A percentile compares a stretch with the other conserved stretches of the same genome.
phyloP scores from a whole-genome alignment of 2,113 vertebrate species.

The Odobenus rosmarus region DNA sequence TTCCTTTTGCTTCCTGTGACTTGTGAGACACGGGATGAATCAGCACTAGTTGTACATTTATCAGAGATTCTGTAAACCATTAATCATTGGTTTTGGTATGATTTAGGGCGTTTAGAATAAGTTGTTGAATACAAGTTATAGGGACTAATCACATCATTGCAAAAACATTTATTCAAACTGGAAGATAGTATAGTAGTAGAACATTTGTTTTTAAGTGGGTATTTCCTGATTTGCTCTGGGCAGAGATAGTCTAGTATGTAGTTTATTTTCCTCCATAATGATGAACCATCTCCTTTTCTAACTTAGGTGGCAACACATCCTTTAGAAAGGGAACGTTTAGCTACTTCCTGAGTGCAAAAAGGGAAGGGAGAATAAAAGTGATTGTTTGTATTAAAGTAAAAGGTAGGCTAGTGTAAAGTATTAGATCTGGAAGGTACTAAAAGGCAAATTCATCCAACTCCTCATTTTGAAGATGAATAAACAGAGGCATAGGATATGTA shows the following conservation, averaged over 20 bases:
- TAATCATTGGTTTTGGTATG: not conserved
- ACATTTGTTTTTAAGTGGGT: not conserved
- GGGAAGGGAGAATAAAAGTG: not conserved
- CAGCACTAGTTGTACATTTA: not conserved
- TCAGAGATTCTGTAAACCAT: not conserved
- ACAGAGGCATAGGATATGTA: not conserved
- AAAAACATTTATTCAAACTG: conserved; percentile 41
- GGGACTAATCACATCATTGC: not conserved
- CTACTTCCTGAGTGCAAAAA: not conserved
- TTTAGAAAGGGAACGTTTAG: not conserved
- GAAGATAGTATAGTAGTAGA: not conserved
- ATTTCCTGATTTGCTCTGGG: not conserved
- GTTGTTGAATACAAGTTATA: not conserved
- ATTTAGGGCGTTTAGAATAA: not conserved
- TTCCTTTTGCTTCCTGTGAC: not conserved
- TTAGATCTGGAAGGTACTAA: not conserved
- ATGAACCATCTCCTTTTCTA: not conserved
- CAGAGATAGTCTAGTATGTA: not conserved
- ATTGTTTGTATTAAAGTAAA: not conserved
- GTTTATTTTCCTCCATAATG: not conserved
- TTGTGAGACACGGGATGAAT: not conserved
- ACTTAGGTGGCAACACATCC: not conserved
- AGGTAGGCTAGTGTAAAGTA: not conserved
- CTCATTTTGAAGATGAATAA: not conserved
- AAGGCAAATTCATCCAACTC: not conserved